Evolutionary conservation across 2,113 vertebrate genomes (phyloP).

Genomic region (Oxyura jamaicensis): DNA sequence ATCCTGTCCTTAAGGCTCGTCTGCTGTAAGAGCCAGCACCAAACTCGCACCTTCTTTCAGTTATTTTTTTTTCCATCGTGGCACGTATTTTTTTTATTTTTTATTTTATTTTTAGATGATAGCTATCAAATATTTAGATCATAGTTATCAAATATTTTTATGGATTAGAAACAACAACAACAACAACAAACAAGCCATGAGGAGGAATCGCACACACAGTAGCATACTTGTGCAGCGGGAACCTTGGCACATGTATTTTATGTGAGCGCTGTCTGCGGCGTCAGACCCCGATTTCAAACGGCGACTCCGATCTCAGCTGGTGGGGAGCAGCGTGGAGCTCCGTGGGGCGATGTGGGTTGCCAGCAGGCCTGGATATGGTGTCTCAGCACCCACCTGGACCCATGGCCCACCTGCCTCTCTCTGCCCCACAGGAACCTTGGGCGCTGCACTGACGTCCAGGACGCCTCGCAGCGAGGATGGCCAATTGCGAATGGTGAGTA

Average conservation of each 20-base stretch:
- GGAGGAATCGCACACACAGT: fast-evolving
- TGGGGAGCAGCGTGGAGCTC: not conserved
- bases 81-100: too few species aligned
- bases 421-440: not conserved
- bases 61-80: not conserved
- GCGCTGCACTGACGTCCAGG: not conserved
- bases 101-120: not conserved
- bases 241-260: not conserved
- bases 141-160: not conserved
- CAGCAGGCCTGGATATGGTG: too few species aligned
- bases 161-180: not conserved
- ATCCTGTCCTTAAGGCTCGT: not conserved
- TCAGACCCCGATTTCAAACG: fast-evolving
- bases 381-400: too few species aligned
- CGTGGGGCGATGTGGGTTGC: fast-evolving
- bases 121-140: not conserved
- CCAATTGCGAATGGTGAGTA: conserved; percentile 11
- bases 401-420: not conserved
- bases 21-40: not conserved
- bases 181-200: not conserved
- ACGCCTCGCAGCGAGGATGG: not conserved
- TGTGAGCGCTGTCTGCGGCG: fast-evolving
- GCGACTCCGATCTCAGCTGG: fast-evolving
- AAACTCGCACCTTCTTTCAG: fast-evolving
- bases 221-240: fast-evolving